Evolutionary conservation across 1,140 invertebrate genomes (phyloP).

Genomic region (Holotrichia oblita): DNA sequence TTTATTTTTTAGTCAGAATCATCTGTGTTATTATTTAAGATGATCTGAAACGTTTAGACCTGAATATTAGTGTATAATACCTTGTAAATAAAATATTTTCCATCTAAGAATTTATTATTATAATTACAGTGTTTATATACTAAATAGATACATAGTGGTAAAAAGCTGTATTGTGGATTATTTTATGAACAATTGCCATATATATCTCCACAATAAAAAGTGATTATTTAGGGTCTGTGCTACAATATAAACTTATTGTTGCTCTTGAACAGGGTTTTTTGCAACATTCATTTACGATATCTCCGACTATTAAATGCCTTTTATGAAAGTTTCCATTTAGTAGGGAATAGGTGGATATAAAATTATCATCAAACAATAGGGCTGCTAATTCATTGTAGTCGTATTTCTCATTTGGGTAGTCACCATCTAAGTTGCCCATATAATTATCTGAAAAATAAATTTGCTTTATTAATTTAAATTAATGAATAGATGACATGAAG

Average conservation of each 20-base stretch:
- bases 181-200: too few species aligned
- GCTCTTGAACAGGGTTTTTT: not conserved
- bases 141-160: not conserved
- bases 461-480: too few species aligned
- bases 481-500: too few species aligned
- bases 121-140: not conserved
- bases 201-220: too few species aligned
- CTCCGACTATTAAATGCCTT: not conserved
- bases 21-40: constrained; percentile 17
- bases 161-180: not conserved
- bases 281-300: constrained; percentile 25
- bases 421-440: not conserved
- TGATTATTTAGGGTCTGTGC: not conserved
- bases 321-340: constrained; percentile 4
- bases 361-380: not conserved
- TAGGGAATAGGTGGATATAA: not conserved
- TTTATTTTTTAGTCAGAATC: not conserved
- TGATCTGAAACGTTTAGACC: constrained; percentile 16
- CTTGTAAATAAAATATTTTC: constrained; percentile 9
- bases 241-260: not conserved
- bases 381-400: not conserved
- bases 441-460: constrained; percentile 16
- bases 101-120: constrained; percentile 4
- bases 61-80: not conserved
- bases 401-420: not conserved